Evolutionary conservation across 1,140 invertebrate genomes (phyloP), one percentile per base, ranked within the genome.

Genomic region (Limonius californicus): DNA sequence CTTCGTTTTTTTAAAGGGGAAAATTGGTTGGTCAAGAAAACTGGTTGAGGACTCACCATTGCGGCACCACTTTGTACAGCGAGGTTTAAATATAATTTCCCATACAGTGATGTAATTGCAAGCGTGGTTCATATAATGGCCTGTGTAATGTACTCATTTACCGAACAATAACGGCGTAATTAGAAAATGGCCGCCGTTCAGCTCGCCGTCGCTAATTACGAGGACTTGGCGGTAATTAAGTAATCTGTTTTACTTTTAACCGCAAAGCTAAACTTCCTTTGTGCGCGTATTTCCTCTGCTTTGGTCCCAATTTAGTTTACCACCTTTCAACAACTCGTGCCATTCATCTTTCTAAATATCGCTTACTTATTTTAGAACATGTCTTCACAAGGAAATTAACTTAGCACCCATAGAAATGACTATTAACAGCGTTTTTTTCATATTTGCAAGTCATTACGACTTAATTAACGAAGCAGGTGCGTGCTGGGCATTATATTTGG

Each of bases 131-230:
- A 62, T 50, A 62, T 27, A 62, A 27, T 53, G n/a, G 30, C 15
- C 30, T 54, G 53, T 65, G 55, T 64, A 61, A 61, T 60, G 54
- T 60, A 65, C 30, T 57, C 63, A 61, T 65, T 65, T 61, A 56
- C 42, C 23, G 30, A 50, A 61, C 32, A 61, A 59, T 64, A 15
- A 21, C 30, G 14, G 15, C 30, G 54, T 65, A 68, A 65, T 68
- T 68, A 68, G 66, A 68, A 68, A 65, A 65, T 65, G 63, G 66
- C 55, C 42, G 59, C 59, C 59, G 58, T 57, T 56, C 57, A 60
- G 42, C 54, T 57, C 59, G 59, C 59, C 59, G 58, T 65, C 66
- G 67, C 67, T 66, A 68, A 68, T 68, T 68, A 68, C 64, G 47
- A 59, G 50, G 57, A 59, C 59, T 65, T 59, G 54, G 20, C 45